Conservation (phyloP, 2,797 vertebrate genomes). For the Rhinogobio ventralis region DNA sequence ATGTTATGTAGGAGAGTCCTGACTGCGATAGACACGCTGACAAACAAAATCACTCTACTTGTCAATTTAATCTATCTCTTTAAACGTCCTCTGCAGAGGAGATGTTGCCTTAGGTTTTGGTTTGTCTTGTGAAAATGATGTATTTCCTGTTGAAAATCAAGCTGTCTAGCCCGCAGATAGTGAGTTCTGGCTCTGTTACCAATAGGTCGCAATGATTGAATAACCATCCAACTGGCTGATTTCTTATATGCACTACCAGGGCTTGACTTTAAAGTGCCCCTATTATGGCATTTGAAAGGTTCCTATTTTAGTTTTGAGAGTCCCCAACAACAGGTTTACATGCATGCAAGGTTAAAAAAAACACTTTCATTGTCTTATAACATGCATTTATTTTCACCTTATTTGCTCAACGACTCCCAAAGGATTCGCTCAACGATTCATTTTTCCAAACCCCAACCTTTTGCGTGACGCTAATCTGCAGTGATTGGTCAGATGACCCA, state of each 20-base stretch:
- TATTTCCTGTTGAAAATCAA: slow-evolving; percentile 27
- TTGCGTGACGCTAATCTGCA: too few species aligned
- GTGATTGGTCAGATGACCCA: too few species aligned
- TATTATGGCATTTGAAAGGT: too few species aligned
- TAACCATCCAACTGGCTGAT: slow-evolving; percentile 4
- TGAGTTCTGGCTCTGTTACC: slow-evolving; percentile 14
- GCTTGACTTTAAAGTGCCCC: too few species aligned
- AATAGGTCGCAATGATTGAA: not conserved
- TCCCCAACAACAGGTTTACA: too few species aligned
- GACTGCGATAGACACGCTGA: slow-evolving; percentile 51
- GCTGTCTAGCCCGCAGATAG: slow-evolving; percentile 16
- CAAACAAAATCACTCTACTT: slow-evolving; percentile 54
- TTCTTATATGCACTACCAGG: not conserved
- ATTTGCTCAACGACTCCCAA: too few species aligned
- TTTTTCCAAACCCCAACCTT: too few species aligned
- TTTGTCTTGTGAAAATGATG: slow-evolving; percentile 15
- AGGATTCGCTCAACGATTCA: too few species aligned
- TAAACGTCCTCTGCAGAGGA: slow-evolving; percentile 30
- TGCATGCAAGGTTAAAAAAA: too few species aligned
- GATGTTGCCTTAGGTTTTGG: slow-evolving; percentile 12
- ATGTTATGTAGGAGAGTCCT: slow-evolving; percentile 51
- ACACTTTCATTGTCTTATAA: too few species aligned
- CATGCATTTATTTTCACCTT: too few species aligned
- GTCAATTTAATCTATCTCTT: slow-evolving; percentile 28
- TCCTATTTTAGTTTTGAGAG: too few species aligned